These are phyloP conservation scores for Ammodytes dubius DNA, from an alignment of 2,113 vertebrate genomes.

Conservation along the genomic window DNA sequence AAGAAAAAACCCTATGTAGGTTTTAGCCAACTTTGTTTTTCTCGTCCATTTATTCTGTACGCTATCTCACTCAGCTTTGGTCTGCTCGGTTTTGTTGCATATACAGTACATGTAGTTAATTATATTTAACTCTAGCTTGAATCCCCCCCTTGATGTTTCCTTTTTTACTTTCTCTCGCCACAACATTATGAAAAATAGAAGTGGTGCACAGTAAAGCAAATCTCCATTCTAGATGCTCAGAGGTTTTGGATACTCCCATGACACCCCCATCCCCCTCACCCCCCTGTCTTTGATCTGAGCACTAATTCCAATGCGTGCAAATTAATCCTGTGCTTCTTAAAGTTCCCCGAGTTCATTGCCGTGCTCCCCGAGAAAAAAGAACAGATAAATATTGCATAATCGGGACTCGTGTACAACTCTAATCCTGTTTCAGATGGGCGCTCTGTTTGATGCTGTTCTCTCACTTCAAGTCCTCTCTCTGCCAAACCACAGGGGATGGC, in stretches of 20 bases:
- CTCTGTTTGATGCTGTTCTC: conserved; percentile 70
- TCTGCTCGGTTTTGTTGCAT: conserved; percentile 48
- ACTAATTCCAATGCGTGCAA: conserved; percentile 78
- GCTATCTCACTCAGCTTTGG: conserved; percentile 51
- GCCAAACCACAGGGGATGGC: conserved; percentile 28
- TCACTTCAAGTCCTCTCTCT: conserved; percentile 60
- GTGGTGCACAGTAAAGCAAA: conserved; percentile 60
- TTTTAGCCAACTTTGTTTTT: conserved; percentile 61
- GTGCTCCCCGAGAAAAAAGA: conserved; percentile 64
- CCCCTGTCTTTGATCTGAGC: conserved; percentile 76
- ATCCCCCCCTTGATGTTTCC: conserved; percentile 60
- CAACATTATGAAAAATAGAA: conserved; percentile 72
- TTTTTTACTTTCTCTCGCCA: conserved; percentile 1
- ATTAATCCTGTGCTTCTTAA: conserved; percentile 78
- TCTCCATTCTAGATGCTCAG: conserved; percentile 70
- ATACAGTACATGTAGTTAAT: conserved; percentile 66
- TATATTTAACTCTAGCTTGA: conserved; percentile 53
- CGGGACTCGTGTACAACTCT: conserved; percentile 45
- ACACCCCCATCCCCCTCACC: conserved; percentile 35
- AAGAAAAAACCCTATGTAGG: conserved; percentile 53
- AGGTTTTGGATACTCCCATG: conserved; percentile 70
- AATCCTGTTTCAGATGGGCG: conserved; percentile 74
- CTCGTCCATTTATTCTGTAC: conserved; percentile 56
- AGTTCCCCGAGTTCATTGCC: conserved; percentile 76
- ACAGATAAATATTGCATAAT: conserved; percentile 78